Conservation (phyloP, 2,113 vertebrate species). For the Callorhinus ursinus region DNA sequence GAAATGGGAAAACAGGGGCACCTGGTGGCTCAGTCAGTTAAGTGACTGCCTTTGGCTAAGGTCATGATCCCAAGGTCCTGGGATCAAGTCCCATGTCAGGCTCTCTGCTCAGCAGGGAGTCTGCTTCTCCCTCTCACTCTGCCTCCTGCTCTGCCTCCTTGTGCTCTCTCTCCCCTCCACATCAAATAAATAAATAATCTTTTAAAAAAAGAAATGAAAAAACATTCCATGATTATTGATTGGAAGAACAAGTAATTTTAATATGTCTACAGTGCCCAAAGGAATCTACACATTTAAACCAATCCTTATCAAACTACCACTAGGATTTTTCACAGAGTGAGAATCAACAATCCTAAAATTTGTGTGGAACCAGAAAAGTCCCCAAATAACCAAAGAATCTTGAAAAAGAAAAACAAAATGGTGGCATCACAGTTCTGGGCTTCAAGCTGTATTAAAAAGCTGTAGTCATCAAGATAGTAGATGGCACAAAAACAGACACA, state of each 20-base stretch:
- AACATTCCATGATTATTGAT: background rate
- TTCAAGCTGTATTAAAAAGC: background rate
- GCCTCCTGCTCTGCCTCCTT: too few relatives aligned
- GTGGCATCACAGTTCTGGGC: background rate
- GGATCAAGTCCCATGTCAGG: too few relatives aligned
- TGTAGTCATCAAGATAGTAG: background rate
- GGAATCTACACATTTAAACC: background rate
- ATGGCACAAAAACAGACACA: background rate
- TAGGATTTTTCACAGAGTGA: background rate
- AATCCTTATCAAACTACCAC: background rate
- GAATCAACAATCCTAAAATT: background rate
- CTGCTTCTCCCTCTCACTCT: too few relatives aligned
- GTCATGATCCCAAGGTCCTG: too few relatives aligned
- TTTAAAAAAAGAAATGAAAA: background rate
- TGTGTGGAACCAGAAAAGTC: background rate
- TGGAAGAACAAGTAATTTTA: background rate
- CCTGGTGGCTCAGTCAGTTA: too few relatives aligned
- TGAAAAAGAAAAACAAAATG: background rate
- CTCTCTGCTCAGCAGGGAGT: too few relatives aligned
- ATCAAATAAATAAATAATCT: too few relatives aligned
- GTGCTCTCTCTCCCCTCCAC: too few relatives aligned
- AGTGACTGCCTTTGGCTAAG: too few relatives aligned
- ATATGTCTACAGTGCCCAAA: background rate
- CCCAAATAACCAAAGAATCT: background rate
- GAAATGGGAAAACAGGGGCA: background rate